Evolutionary conservation across 2,888 invertebrate species (phyloP), one percentile per base, ranked within the genome.

Genomic region (Pomacea canaliculata): DNA sequence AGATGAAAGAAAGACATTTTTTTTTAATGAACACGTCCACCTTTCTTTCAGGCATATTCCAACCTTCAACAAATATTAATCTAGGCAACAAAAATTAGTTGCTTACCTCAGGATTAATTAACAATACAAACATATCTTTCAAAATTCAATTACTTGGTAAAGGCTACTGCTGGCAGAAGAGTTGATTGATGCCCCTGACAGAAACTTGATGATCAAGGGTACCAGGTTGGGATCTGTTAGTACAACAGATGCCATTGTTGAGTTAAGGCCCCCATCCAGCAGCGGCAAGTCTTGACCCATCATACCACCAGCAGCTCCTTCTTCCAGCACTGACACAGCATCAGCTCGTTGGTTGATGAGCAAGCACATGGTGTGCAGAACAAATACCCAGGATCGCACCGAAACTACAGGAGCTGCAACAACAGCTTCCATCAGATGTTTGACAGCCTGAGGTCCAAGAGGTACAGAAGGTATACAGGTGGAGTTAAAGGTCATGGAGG

Each of bases 381-480:
- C 94, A 51, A 95, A 92, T 84, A 95, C 95, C 96, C 96, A 96
- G 79, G 95, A 94, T 78, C 95, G 92, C 56, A 95, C 91, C 71
- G 94, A 94, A 71, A 95, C 69, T 60, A 74, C 59, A 49, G 74
- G 74, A 13, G 74, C 63, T 7, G 49, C 7, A 59, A 62, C 67
- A 67, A 74, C 74, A 12, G 74, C 94, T 66, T 93, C 92, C 70
- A 95, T 92, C 27, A 95, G 91, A 23, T 94, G 93, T 77, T 93
- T 93, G 27, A 95, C 93, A 0, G 94, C 92, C 7, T 81, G 78
- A 0, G 93, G 92, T 73, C 93, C 94, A 66, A 95, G 92, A 1
- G 93, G 93, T 80, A 95, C 94, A 76, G 93, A 92, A 1, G 95
- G 95, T 10, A 83, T 76, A 8, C 86, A 79, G 63, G 83, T 83